Conservation (phyloP, 2,113 vertebrate species). For the Scatophagus argus region DNA sequence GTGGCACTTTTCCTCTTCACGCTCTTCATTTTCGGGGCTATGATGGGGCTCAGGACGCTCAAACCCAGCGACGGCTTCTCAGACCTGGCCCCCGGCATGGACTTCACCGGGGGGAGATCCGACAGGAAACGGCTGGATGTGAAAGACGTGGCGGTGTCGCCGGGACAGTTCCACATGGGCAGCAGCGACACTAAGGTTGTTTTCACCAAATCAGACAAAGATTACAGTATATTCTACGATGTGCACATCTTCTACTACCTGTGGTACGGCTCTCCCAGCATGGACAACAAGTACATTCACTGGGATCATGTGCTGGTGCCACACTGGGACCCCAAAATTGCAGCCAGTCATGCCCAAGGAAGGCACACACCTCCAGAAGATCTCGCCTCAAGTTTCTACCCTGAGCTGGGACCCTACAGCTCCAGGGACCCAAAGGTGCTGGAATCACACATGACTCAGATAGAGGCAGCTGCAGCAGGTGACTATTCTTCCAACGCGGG, state of each 20-base stretch:
- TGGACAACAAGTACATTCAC: conserved; percentile 87
- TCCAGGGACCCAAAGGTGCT: conserved; percentile 88
- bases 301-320: conserved; percentile 93
- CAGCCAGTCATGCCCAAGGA: conserved; percentile 90
- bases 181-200: conserved; percentile 85
- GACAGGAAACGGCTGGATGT: conserved; percentile 72
- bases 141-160: conserved; percentile 66
- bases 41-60: conserved; percentile 91
- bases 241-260: conserved; percentile 93
- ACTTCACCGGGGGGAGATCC: conserved; percentile 73
- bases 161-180: conserved; percentile 70
- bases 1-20: conserved; percentile 90
- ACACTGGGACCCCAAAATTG: conserved; percentile 94
- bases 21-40: conserved; percentile 91
- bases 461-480: conserved; percentile 89
- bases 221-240: conserved; percentile 87
- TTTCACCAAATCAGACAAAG: conserved; percentile 80
- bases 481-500: conserved; percentile 19
- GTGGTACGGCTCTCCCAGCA: conserved; percentile 89
- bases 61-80: conserved; percentile 90
- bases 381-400: conserved; percentile 91
- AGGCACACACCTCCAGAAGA: conserved; percentile 89
- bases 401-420: conserved; percentile 91
- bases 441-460: conserved; percentile 89
- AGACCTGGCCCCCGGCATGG: conserved; percentile 86